These are phyloP conservation scores for Ciconia stormi DNA, from an alignment of 2,113 vertebrate genomes.

Conservation along the genomic window DNA sequence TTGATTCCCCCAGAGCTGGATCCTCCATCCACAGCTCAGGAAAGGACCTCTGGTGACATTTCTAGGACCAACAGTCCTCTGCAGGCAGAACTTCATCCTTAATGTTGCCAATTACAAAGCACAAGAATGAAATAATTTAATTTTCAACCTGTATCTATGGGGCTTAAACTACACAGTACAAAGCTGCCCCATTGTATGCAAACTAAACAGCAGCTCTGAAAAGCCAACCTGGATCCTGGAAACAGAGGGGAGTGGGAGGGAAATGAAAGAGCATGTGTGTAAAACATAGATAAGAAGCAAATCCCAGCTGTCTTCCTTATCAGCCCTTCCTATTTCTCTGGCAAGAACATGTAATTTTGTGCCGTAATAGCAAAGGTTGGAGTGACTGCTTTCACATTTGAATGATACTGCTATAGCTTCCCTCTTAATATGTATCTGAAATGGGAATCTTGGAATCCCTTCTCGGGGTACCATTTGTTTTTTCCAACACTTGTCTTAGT, in stretches of 20 bases:
- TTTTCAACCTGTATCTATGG: not conserved
- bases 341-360: constrained; percentile 68
- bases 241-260: not conserved
- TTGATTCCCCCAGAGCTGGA: not conserved
- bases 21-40: not conserved
- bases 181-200: constrained; percentile 22
- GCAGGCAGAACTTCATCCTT: not conserved
- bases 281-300: constrained; percentile 74
- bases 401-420: constrained; percentile 58
- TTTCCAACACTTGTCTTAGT: constrained; percentile 22
- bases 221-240: constrained; percentile 11
- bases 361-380: constrained; percentile 67
- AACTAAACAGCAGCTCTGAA: not conserved
- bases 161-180: not conserved
- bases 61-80: not conserved
- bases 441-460: constrained; percentile 57
- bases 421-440: constrained; percentile 41
- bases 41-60: not conserved
- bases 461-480: not conserved
- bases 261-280: constrained; percentile 59
- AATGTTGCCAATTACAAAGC: not conserved
- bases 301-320: constrained; percentile 70
- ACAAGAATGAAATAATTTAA: not conserved
- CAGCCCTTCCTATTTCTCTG: constrained; percentile 64
- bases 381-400: constrained; percentile 68